Evolutionary conservation across 1,140 invertebrate genomes (phyloP).

Genomic region (Arion vulgaris): DNA sequence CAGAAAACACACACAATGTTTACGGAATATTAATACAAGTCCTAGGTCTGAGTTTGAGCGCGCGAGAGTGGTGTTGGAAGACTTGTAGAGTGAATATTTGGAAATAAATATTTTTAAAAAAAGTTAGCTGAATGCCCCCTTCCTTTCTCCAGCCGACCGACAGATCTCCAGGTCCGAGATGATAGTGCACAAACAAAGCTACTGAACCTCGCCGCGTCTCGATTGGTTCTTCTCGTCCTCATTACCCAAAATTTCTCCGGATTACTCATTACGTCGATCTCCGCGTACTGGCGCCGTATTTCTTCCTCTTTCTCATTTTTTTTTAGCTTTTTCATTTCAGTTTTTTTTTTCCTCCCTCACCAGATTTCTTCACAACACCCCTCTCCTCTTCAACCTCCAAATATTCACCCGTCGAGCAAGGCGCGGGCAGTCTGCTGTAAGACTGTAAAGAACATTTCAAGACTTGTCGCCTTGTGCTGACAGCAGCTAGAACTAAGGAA

Average conservation of each 20-base stretch:
- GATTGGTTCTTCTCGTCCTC: constrained; percentile 19
- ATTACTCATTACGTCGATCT: constrained; percentile 31
- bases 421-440: neutral
- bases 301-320: neutral
- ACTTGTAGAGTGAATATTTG: neutral
- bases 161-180: neutral
- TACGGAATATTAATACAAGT: neutral
- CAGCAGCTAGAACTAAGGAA: neutral
- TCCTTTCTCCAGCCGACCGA: neutral
- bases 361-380: neutral
- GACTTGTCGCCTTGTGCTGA: neutral
- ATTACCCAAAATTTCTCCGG: constrained; percentile 17
- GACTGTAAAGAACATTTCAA: neutral
- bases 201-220: constrained; percentile 4
- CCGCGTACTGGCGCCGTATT: neutral
- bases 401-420: neutral
- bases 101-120: neutral
- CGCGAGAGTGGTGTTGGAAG: neutral
- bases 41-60: neutral
- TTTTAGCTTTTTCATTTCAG: neutral
- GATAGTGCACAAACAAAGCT: constrained; percentile 30
- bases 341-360: neutral
- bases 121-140: neutral
- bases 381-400: too few relatives aligned
- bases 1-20: neutral